Evolutionary conservation across 2,888 invertebrate genomes (phyloP).

Genomic region (Ditula angustiorana): DNA sequence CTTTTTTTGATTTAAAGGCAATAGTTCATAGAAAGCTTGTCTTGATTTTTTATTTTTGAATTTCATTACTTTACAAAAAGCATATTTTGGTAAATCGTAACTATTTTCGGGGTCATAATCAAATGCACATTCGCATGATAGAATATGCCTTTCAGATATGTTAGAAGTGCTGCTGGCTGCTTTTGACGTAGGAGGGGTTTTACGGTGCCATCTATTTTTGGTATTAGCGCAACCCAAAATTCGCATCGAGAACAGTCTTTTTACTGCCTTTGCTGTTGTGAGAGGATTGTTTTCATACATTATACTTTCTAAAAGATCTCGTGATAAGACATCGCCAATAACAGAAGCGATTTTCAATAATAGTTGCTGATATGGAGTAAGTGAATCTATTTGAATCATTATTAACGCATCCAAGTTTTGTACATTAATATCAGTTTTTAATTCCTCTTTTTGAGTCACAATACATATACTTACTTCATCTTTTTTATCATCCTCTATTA

Average conservation of each 20-base stretch:
- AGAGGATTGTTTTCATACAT: slow-evolving; percentile 81
- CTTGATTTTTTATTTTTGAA: slow-evolving; percentile 82
- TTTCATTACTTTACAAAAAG: slow-evolving; percentile 84
- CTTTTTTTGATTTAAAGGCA: slow-evolving; percentile 83
- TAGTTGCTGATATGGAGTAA: slow-evolving; percentile 86
- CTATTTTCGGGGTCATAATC: slow-evolving; percentile 64
- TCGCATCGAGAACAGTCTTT: slow-evolving; percentile 82
- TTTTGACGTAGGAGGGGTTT: slow-evolving; percentile 30
- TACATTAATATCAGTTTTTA: slow-evolving; percentile 68
- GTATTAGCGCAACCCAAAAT: slow-evolving; percentile 83
- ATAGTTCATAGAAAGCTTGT: slow-evolving; percentile 81
- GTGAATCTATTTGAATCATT: slow-evolving; percentile 84
- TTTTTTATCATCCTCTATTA: slow-evolving; percentile 57
- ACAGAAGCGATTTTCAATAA: slow-evolving; percentile 86
- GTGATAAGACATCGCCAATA: slow-evolving; percentile 82
- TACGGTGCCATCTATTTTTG: slow-evolving; percentile 51
- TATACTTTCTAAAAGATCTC: slow-evolving; percentile 81
- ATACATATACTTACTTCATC: slow-evolving; percentile 66
- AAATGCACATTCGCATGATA: slow-evolving; percentile 71
- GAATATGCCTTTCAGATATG: neutral
- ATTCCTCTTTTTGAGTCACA: slow-evolving; percentile 66
- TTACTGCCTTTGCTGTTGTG: slow-evolving; percentile 82
- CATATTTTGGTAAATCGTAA: slow-evolving; percentile 78
- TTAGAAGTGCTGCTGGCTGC: neutral
- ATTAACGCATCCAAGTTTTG: slow-evolving; percentile 79